These are phyloP conservation scores for Ciconia boyciana DNA, from an alignment of 2,113 vertebrate genomes.

Conservation along the genomic window DNA sequence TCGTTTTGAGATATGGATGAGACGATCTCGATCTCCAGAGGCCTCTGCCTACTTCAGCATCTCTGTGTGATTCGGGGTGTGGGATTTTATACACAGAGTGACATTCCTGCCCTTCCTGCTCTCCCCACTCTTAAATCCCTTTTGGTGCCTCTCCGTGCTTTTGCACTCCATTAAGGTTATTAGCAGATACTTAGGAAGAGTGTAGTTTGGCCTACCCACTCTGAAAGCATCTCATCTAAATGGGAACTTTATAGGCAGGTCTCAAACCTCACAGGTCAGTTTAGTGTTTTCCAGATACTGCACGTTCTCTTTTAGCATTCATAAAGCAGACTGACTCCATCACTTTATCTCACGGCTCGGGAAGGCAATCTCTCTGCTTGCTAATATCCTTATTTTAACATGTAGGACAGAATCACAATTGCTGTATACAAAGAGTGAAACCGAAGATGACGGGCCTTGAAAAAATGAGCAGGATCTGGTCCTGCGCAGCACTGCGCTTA, in stretches of 20 bases:
- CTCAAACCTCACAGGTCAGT: slow-evolving; percentile 3
- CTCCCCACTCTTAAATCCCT: neutral
- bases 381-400: neutral
- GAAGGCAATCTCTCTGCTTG: neutral
- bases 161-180: slow-evolving; percentile 50
- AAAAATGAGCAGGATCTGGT: neutral
- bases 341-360: neutral
- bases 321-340: neutral
- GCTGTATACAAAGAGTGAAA: neutral
- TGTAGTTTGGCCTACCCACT: neutral
- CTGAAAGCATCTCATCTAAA: slow-evolving; percentile 23
- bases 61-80: neutral
- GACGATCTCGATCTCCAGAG: neutral
- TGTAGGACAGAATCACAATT: neutral
- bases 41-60: neutral
- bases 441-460: neutral
- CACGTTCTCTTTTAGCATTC: neutral
- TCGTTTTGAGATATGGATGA: neutral
- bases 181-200: slow-evolving; percentile 11
- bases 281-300: slow-evolving; percentile 1
- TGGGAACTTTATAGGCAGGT: slow-evolving; percentile 6
- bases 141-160: neutral
- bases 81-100: neutral
- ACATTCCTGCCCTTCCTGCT: neutral
- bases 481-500: neutral